phyloP scores from a whole-genome alignment of 2,797 vertebrate species.

The Gadopsis bispinosus region DNA sequence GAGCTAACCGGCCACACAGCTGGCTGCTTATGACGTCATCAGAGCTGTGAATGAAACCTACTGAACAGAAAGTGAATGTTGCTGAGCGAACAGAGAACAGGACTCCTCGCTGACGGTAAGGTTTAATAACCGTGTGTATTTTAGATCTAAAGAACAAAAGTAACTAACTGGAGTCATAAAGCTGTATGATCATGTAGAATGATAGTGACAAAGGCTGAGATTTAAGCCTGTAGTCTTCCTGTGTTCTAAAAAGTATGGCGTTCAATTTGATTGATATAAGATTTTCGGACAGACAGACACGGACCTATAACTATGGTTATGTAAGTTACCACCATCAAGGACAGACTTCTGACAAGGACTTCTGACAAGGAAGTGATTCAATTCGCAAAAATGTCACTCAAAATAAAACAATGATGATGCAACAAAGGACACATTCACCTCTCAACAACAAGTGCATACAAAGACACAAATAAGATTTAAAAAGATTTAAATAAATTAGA shows the following conservation, averaged over 20 bases:
- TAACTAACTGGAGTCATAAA: neutral
- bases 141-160: neutral
- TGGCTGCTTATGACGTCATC: neutral
- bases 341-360: neutral
- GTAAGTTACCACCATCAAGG: neutral
- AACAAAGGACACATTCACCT: neutral
- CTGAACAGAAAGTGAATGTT: neutral
- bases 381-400: neutral
- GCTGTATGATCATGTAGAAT: neutral
- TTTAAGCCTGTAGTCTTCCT: neutral
- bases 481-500: neutral
- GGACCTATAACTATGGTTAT: neutral
- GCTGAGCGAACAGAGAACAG: rapidly evolving
- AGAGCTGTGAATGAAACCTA: rapidly evolving
- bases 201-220: neutral
- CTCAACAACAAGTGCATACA: neutral
- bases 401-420: neutral
- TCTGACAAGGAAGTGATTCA: neutral
- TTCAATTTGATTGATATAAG: neutral
- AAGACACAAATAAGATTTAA: neutral
- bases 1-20: constrained; percentile 55
- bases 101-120: constrained; percentile 16
- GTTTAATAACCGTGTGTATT: too few species aligned
- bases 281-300: neutral
- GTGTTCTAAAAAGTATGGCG: neutral